Conservation (phyloP, 2,797 vertebrate species). For the Lutjanus argentimaculatus region DNA sequence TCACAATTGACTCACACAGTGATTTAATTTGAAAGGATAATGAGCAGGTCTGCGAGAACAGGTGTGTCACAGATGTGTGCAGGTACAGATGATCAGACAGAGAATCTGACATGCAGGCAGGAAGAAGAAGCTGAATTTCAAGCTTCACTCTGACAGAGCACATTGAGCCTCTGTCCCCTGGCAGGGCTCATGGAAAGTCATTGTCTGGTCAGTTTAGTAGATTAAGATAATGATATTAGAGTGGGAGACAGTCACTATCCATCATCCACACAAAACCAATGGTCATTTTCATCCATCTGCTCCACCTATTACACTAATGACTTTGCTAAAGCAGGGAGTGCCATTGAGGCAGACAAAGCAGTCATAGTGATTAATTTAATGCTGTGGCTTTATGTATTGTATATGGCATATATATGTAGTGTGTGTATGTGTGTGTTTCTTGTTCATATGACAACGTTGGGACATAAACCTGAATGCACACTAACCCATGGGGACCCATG, state of each 20-base stretch:
- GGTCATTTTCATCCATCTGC: conserved; percentile 53
- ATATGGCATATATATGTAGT: not conserved
- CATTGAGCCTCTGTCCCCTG: not conserved
- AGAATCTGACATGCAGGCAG: not conserved
- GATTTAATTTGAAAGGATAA: not conserved
- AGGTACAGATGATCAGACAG: not conserved
- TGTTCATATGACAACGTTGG: no score
- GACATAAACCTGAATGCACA: no score
- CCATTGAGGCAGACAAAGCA: not conserved
- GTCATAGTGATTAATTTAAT: not conserved
- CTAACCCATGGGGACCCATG: no score
- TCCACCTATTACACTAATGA: conserved; percentile 64
- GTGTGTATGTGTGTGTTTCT: not conserved
- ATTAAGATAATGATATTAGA: conserved; percentile 71
- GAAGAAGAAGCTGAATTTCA: no score
- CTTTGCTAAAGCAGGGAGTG: conserved; percentile 41
- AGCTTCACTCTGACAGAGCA: not conserved
- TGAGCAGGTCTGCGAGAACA: not conserved
- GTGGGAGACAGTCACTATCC: conserved; percentile 32
- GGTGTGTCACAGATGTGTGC: not conserved
- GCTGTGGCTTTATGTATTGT: not conserved
- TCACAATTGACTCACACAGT: not conserved
- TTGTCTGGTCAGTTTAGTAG: conserved; percentile 35
- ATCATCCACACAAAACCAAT: conserved; percentile 47
- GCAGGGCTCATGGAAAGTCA: conserved; percentile 18